Conservation (phyloP, 2,888 invertebrate genomes). For the Amphipyra tragopoginis region DNA sequence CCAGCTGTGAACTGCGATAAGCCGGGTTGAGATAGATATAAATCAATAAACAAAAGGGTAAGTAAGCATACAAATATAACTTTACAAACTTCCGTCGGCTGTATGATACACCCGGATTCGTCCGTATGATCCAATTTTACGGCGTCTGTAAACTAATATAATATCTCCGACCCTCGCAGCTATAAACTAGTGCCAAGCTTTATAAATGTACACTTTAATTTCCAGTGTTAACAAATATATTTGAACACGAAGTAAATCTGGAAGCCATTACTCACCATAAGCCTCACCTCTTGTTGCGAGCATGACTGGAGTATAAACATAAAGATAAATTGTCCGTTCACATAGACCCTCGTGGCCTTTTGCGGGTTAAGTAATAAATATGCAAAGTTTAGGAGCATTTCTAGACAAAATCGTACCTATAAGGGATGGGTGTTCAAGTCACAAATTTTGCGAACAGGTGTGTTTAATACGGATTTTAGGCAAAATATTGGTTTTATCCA, state of each 20-base stretch:
- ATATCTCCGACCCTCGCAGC: slow-evolving; percentile 38
- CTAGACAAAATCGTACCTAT: slow-evolving; percentile 81
- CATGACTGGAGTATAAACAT: slow-evolving; percentile 64
- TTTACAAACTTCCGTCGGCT: slow-evolving; percentile 8
- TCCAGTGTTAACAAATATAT: slow-evolving; percentile 61
- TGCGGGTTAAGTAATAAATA: slow-evolving; percentile 81
- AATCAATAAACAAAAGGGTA: slow-evolving; percentile 26
- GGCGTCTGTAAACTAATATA: slow-evolving; percentile 52
- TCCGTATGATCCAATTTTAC: slow-evolving; percentile 49
- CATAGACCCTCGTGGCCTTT: slow-evolving; percentile 64
- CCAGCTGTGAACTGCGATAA: slow-evolving; percentile 2
- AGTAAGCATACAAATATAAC: slow-evolving; percentile 25
- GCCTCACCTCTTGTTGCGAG: slow-evolving; percentile 64
- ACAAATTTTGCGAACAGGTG: slow-evolving; percentile 80
- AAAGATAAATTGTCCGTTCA: slow-evolving; percentile 68
- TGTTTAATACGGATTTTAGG: slow-evolving; percentile 81
- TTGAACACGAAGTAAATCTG: slow-evolving; percentile 61
- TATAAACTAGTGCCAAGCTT: slow-evolving; percentile 50
- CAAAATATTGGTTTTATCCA: slow-evolving; percentile 72
- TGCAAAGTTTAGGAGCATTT: slow-evolving; percentile 82
- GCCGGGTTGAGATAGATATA: not conserved
- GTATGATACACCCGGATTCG: slow-evolving; percentile 32
- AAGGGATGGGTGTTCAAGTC: slow-evolving; percentile 75
- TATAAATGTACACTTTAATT: slow-evolving; percentile 61
- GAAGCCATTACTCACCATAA: slow-evolving; percentile 68